These are phyloP conservation scores for Threskiornis aethiopicus DNA, from an alignment of 2,797 vertebrate genomes.

Conservation along the genomic window DNA sequence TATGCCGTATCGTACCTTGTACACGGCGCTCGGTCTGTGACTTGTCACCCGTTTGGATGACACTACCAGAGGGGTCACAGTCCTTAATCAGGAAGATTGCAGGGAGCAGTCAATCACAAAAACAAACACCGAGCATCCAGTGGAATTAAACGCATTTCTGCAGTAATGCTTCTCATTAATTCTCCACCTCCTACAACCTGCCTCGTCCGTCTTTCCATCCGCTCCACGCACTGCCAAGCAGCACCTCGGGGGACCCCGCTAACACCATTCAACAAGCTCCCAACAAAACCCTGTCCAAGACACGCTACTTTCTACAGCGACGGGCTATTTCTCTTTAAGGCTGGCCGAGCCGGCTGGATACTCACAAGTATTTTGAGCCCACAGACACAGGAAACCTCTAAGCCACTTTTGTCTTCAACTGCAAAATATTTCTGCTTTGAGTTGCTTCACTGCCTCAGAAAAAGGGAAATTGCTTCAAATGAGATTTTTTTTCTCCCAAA, in stretches of 20 bases:
- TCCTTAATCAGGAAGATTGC: neutral
- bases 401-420: neutral
- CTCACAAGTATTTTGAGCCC: neutral
- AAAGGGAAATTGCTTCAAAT: neutral
- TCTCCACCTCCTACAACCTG: neutral
- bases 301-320: accelerated
- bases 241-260: neutral
- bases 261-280: neutral
- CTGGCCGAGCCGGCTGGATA: neutral
- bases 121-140: neutral
- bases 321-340: neutral
- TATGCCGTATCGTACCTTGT: accelerated
- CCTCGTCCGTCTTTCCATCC: neutral
- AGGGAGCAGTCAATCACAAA: neutral
- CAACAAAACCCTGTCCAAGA: neutral
- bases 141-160: neutral
- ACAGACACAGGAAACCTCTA: neutral
- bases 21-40: accelerated
- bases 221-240: neutral
- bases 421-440: neutral
- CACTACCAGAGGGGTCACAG: neutral
- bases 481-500: neutral
- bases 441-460: slow-evolving; percentile 2
- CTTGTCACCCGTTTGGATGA: neutral
- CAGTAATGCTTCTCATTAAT: neutral